Evolutionary conservation across 2,797 vertebrate species (phyloP), one percentile per base, ranked within the genome.

Genomic region (Lateolabrax maculatus): DNA sequence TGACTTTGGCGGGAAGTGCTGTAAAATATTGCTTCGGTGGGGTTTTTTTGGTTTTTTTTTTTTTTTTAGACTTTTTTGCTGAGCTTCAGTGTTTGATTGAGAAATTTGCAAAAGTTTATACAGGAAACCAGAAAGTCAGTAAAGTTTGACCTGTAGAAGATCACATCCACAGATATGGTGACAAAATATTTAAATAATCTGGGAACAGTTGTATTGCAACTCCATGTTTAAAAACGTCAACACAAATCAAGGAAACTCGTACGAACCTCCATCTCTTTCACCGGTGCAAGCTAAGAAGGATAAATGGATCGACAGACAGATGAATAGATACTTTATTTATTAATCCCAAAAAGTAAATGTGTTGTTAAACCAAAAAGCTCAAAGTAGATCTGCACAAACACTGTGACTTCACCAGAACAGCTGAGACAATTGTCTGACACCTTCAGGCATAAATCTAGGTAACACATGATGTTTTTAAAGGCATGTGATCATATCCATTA

Each of bases 331-430:
- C 0, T 46, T 61, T 41, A 48, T 72, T 85, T 52, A 62, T 73
- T 39, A 29, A 48, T 55, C 4, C 16, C 8, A 39, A 29, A 13
- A 16, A 2, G 0, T 43, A 27, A 29, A 1, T 15, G 16, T 9
- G 6, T 25, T 29, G 27, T 27, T 13, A 4, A 46, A 25, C 31
- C 27, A 60, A 29, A 75, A 23, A 31, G 0, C 48, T 70, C 39
- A 68, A 71, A 46, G 27, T 31, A 56, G 19, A 71, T 63, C 52
- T 61, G 36, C 52, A 64, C 21, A 61, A 64, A 31, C 49, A 62
- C 6, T 0, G 2, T 7, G 2, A 52, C 44, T 34, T 16, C 10
- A 34, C 7, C n/a, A 27, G 0, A 49, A 29, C 25, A 11, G 31
- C 0, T 5, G 25, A 61, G 31, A 25, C 12, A 5, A 43, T 23